These are phyloP conservation scores for Ostrea edulis DNA, from an alignment of 1,140 invertebrate species.

Conservation along the genomic window DNA sequence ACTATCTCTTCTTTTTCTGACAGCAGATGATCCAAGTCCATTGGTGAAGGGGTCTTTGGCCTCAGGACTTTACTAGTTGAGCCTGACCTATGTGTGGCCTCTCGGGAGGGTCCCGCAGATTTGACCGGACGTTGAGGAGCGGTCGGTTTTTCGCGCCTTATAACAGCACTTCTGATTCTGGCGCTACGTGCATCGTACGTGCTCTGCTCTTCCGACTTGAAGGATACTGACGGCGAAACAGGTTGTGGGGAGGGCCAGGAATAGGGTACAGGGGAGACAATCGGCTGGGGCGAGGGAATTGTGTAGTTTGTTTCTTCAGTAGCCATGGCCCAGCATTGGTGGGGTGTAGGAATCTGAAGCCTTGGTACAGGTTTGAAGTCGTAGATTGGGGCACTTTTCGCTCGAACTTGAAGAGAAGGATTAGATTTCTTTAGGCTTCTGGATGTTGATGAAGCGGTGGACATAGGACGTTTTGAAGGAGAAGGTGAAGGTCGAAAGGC, in stretches of 20 bases:
- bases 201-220: slow-evolving; percentile 24
- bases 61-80: neutral
- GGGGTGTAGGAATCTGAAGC: slow-evolving; percentile 65
- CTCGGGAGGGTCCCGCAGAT: slow-evolving; percentile 58
- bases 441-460: slow-evolving; percentile 48
- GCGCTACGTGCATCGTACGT: slow-evolving; percentile 29
- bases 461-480: slow-evolving; percentile 47
- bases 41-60: slow-evolving; percentile 33
- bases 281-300: slow-evolving; percentile 16
- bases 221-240: slow-evolving; percentile 28
- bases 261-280: slow-evolving; percentile 5
- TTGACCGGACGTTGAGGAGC: slow-evolving; percentile 62
- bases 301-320: slow-evolving; percentile 60
- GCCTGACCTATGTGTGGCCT: neutral
- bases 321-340: slow-evolving; percentile 62
- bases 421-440: slow-evolving; percentile 30
- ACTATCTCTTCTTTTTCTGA: slow-evolving; percentile 7
- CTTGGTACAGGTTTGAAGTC: slow-evolving; percentile 61
- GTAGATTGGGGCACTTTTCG: slow-evolving; percentile 61
- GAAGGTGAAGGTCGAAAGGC: slow-evolving; percentile 47
- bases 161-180: slow-evolving; percentile 64
- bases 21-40: slow-evolving; percentile 23
- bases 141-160: slow-evolving; percentile 54
- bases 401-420: slow-evolving; percentile 47
- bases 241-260: slow-evolving; percentile 23